Conservation (phyloP, 2,113 vertebrate species). For the Hippocampus zosterae region DNA sequence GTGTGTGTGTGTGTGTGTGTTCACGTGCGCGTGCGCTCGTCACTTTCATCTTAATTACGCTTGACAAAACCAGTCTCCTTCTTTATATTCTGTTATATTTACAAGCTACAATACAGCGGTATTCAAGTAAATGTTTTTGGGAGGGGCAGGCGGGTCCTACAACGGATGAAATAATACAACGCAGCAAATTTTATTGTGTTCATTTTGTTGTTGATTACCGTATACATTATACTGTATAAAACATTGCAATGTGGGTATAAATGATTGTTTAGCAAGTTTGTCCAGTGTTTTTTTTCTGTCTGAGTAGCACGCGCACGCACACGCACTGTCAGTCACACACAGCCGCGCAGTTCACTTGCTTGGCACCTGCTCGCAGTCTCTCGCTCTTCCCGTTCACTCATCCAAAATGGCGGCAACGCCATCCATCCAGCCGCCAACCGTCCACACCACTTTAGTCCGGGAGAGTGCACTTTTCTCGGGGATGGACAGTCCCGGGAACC, state of each 20-base stretch:
- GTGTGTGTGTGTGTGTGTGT: no score
- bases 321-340: not conserved
- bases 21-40: not conserved
- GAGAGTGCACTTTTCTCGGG: constrained; percentile 62
- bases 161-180: no score
- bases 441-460: constrained; percentile 61
- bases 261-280: not conserved
- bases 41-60: not conserved
- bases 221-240: not conserved
- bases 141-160: no score
- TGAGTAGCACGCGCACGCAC: not conserved
- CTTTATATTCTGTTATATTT: not conserved
- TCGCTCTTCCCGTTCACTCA: constrained; percentile 53
- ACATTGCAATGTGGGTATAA: not conserved
- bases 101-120: not conserved
- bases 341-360: not conserved
- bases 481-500: constrained; percentile 66
- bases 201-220: not conserved
- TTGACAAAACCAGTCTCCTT: not conserved
- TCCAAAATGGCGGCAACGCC: constrained; percentile 79
- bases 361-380: constrained; percentile 37
- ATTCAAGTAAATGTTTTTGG: no score
- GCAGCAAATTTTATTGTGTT: not conserved
- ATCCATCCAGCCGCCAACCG: constrained; percentile 75
- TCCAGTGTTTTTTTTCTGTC: not conserved